Base-by-base conservation (phyloP, 2,113 vertebrate species). In the Tetrao urogallus region DNA sequence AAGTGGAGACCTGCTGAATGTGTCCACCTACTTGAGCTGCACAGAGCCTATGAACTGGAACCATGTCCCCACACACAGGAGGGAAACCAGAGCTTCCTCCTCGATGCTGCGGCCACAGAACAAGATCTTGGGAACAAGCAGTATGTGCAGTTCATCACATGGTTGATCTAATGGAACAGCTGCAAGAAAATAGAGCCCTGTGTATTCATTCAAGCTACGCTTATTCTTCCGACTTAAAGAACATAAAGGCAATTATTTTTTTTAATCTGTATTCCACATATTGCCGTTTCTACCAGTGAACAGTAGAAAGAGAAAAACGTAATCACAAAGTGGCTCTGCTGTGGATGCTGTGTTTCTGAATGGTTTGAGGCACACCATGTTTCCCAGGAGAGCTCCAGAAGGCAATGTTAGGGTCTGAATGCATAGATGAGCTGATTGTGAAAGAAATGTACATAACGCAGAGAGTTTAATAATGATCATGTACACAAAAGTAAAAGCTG, bases 401-500 rank as follows among this genome's bases (percentile, higher is more conserved):
- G 71, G 13, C 48, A 50, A 72, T 48, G 50, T 34, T 66, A 14
- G 11, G 60, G 90, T 92, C 54, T 93, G 86, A 84, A 40, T 83
- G 86, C n/a, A 92, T 42, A 81, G 82, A 92, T 38, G 30, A 93
- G 69, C 50, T 95, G 82, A 85, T 50, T 25, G 47, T 88, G 64
- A 75, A 93, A 95, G 88, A 94, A 96, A 69, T 57, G 58, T 72
- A 63, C 52, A 63, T 83, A 82, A 61, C 77, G 69, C 21, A 63
- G 87, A 93, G 82, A 90, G 82, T 84, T 85, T 86, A 85, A 88
- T 92, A 95, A 91, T 9, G 25, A 80, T 86, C 81, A 34, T 47
- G 30, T 92, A 94, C 88, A 73, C 95, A 92, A 60, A 89, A 96
- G 85, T 94, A 88, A 82, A 93, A 96, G 88, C 63, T 95, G 93